Evolutionary conservation across 1,140 invertebrate genomes (phyloP).

Genomic region (Bombus pascuorum): DNA sequence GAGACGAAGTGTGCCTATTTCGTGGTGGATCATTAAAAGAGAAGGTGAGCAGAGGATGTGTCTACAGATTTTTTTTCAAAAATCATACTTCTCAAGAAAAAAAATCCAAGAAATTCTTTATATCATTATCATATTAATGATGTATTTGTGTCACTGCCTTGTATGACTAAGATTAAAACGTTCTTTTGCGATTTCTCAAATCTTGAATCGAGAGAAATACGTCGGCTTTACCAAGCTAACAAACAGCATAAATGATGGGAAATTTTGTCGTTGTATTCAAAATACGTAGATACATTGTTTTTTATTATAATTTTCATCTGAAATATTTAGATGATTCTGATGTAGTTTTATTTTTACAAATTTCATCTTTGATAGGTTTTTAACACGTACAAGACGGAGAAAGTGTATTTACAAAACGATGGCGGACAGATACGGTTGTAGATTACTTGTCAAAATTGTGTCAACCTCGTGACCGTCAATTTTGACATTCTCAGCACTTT

Average conservation of each 20-base stretch:
- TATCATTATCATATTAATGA: not conserved
- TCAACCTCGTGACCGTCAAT: conserved; percentile 57
- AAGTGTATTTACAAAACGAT: conserved; percentile 48
- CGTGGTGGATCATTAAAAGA: conserved; percentile 44
- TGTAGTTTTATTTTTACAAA: not conserved
- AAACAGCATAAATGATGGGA: conserved; percentile 24
- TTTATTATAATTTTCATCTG: not conserved
- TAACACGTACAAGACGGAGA: conserved; percentile 19
- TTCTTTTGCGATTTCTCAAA: not conserved
- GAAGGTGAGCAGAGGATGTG: conserved; percentile 47
- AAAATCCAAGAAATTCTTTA: not conserved
- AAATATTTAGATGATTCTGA: not conserved
- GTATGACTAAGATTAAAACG: not conserved
- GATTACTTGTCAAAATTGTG: conserved; percentile 71
- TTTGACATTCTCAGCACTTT: conserved; percentile 28
- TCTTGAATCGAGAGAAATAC: not conserved
- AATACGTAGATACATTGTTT: not conserved
- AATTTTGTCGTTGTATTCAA: not conserved
- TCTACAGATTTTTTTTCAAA: conserved; percentile 34
- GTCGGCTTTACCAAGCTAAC: conserved; percentile 11
- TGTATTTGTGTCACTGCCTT: not conserved
- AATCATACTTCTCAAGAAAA: not conserved
- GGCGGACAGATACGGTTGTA: conserved; percentile 41
- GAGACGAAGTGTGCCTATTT: conserved; percentile 46
- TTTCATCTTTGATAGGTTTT: not conserved